Evolutionary conservation across 1,140 invertebrate species (phyloP).

Genomic region (Oncopeltus fasciatus): DNA sequence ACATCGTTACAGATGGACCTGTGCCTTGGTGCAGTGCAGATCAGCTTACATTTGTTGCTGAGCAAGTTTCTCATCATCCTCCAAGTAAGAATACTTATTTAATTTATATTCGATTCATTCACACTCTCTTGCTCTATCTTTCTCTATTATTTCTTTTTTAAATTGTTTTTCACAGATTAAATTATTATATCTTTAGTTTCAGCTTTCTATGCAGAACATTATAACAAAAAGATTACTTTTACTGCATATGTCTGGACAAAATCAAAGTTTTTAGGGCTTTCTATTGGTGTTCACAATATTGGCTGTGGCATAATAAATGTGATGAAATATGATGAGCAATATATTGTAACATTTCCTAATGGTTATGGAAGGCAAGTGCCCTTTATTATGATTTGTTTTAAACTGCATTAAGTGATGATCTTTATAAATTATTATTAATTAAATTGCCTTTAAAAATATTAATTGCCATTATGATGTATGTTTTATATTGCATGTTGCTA

Average conservation of each 20-base stretch:
- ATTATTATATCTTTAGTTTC: slow-evolving; percentile 63
- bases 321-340: slow-evolving; percentile 75
- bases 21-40: slow-evolving; percentile 65
- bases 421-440: too few species aligned
- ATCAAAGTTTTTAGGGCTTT: slow-evolving; percentile 91
- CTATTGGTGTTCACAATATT: slow-evolving; percentile 81
- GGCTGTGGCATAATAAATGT: slow-evolving; percentile 69
- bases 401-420: too few species aligned
- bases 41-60: slow-evolving; percentile 82
- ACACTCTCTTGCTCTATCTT: background rate
- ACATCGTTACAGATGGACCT: slow-evolving; percentile 51
- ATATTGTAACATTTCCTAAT: slow-evolving; percentile 86
- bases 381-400: background rate
- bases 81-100: slow-evolving; percentile 77
- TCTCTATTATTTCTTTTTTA: background rate
- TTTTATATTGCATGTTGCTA: too few species aligned
- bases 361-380: slow-evolving; percentile 70
- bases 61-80: slow-evolving; percentile 98
- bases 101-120: too few species aligned
- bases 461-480: too few species aligned
- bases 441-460: too few species aligned
- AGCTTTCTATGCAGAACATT: slow-evolving; percentile 93
- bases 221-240: slow-evolving; percentile 76
- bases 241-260: slow-evolving; percentile 94
- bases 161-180: slow-evolving; percentile 1